phyloP scores from a whole-genome alignment of 2,888 invertebrate species.

The Caenorhabditis uteleia region DNA sequence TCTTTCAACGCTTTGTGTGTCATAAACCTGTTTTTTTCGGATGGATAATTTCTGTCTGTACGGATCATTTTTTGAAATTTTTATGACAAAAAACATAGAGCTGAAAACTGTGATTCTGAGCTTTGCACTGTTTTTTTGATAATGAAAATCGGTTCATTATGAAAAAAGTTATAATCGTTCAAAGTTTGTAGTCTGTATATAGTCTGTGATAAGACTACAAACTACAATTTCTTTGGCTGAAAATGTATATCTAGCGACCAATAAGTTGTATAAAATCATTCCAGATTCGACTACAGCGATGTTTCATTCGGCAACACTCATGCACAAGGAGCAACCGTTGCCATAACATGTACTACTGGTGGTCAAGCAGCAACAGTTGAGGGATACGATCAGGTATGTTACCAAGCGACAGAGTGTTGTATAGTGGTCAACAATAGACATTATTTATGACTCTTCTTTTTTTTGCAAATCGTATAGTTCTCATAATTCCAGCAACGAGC shows the following conservation, averaged over 20 bases:
- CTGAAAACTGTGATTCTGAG: background rate
- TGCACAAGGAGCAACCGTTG: constrained; percentile 67
- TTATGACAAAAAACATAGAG: too few relatives aligned
- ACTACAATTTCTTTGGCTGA: too few relatives aligned
- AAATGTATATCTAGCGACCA: too few relatives aligned
- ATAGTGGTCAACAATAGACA: constrained; percentile 4
- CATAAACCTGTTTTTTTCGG: too few relatives aligned
- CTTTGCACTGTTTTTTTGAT: background rate
- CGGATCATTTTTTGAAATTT: too few relatives aligned
- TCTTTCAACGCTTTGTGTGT: too few relatives aligned
- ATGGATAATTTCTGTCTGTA: too few relatives aligned
- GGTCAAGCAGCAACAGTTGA: constrained; percentile 69
- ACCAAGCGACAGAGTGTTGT: constrained; percentile 1
- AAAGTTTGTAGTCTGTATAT: too few relatives aligned
- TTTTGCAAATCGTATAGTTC: background rate
- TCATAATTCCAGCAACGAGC: constrained; percentile 62
- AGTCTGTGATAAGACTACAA: too few relatives aligned
- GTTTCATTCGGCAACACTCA: constrained; percentile 69
- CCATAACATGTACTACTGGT: constrained; percentile 68
- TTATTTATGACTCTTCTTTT: background rate
- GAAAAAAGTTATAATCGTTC: too few relatives aligned
- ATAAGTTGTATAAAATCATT: too few relatives aligned
- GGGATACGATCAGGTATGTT: constrained; percentile 66
- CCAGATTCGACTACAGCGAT: constrained; percentile 68
- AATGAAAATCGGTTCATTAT: too few relatives aligned